Evolutionary conservation across 1,140 invertebrate genomes (phyloP), one percentile per base, ranked within the genome.

Genomic region (Bombus balteatus): DNA sequence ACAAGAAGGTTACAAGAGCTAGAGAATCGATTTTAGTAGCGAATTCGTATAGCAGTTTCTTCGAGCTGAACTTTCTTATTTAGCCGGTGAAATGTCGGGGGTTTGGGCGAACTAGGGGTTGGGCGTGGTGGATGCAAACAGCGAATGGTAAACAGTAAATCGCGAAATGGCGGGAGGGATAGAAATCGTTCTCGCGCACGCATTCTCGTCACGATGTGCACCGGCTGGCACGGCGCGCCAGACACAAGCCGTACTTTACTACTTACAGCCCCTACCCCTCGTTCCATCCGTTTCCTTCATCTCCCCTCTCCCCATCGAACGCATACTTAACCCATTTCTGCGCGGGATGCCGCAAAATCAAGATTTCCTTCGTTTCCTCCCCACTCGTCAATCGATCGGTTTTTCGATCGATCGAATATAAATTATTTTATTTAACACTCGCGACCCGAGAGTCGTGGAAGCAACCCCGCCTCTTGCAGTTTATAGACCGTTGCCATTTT

Each of bases 191-290:
- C 43, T 88, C 72, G 80, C 74, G 80, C 92, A 91, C 91, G 91
- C 92, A 91, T 92, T 92, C 87, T 76, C 87, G 90, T 92, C 89
- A 90, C 91, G 91, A 89, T 75, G 86, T 79, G 85, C 83, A 92
- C 91, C 71, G 88, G 83, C 91, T 93, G 92, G 92, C 87, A 93
- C 92, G 78, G 75, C 68, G 57, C 87, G 92, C 89, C 92, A 91
- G 92, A 91, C 92, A 89, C 88, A 90, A 91, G 47, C 62, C 84
- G 81, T 87, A 81, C 90, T 92, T 86, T 92, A 92, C 92, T 92
- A 93, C 92, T 93, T 88, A 68, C 75, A 66, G 57, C 59, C 43
- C 47, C 81, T 71, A 68, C 57, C 73, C 84, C 73, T 62, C 37
- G 25, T 47, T 72, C 75, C 68, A 18, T 66, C 32, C 75, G 13